Evolutionary conservation across 2,113 vertebrate species (phyloP).

Genomic region (Sterrhoptilus dennistouni): DNA sequence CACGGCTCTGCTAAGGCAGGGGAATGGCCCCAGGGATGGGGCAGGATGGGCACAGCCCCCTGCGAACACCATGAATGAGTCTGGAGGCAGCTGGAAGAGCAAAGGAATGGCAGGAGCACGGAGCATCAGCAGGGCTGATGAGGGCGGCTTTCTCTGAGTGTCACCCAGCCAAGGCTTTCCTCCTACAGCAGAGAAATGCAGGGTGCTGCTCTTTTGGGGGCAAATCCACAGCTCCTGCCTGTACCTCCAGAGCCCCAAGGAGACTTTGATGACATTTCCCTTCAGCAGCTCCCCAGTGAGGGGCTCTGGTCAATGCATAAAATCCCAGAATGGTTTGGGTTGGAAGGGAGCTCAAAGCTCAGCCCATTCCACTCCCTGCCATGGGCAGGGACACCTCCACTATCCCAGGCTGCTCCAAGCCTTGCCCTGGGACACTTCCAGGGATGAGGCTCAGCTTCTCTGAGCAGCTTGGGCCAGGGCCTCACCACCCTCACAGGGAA

Average conservation of each 20-base stretch:
- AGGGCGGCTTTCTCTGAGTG: fast-evolving
- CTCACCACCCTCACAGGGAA: neutral
- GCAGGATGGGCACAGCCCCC: neutral
- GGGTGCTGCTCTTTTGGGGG: neutral
- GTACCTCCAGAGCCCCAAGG: too few species aligned
- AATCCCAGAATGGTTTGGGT: neutral
- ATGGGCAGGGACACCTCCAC: neutral
- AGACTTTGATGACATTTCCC: neutral
- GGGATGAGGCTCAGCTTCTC: neutral
- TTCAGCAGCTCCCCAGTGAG: neutral
- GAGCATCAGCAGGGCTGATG: neutral
- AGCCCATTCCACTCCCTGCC: fast-evolving
- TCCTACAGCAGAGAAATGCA: neutral
- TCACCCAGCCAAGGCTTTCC: neutral
- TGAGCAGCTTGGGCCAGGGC: neutral
- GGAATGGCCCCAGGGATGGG: neutral
- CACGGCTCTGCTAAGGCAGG: neutral
- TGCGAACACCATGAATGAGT: neutral
- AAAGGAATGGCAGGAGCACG: neutral
- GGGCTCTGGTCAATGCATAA: neutral
- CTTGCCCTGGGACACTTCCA: neutral
- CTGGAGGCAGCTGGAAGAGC: neutral
- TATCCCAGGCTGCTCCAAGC: neutral
- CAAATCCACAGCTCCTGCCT: neutral
- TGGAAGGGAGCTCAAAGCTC: neutral